Conservation (phyloP, 1,140 invertebrate genomes). For the Dendroctonus ponderosae region DNA sequence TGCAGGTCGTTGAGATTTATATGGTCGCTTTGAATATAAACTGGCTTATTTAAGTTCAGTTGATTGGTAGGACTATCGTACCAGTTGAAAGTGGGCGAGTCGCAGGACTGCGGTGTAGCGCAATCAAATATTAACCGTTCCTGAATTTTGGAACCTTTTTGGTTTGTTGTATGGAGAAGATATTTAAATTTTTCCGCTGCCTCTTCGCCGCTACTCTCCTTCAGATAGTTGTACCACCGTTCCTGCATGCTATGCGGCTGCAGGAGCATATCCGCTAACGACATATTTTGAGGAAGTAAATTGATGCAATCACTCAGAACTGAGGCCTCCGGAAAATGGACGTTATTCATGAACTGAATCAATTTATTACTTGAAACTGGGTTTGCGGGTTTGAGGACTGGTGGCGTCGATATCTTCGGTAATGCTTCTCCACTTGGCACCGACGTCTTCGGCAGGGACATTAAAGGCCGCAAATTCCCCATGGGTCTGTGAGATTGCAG, state of each 20-base stretch:
- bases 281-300: slow-evolving; percentile 48
- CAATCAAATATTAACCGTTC: slow-evolving; percentile 34
- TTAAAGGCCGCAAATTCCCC: slow-evolving; percentile 8
- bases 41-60: slow-evolving; percentile 45
- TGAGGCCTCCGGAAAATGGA: slow-evolving; percentile 54
- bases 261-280: slow-evolving; percentile 49
- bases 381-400: neutral
- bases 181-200: slow-evolving; percentile 50
- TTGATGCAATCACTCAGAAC: slow-evolving; percentile 47
- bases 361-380: slow-evolving; percentile 39
- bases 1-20: slow-evolving; percentile 35
- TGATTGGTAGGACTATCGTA: slow-evolving; percentile 45
- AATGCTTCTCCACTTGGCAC: neutral
- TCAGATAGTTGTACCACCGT: slow-evolving; percentile 51
- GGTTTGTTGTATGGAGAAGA: slow-evolving; percentile 44
- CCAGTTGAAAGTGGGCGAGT: slow-evolving; percentile 43
- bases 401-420: slow-evolving; percentile 3
- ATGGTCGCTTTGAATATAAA: slow-evolving; percentile 45
- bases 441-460: slow-evolving; percentile 4
- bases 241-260: slow-evolving; percentile 43
- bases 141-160: slow-evolving; percentile 35
- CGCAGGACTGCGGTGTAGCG: slow-evolving; percentile 38
- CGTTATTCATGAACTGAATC: slow-evolving; percentile 57
- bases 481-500: slow-evolving; percentile 6
- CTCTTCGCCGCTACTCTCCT: slow-evolving; percentile 49